Evolutionary conservation across 2,888 invertebrate genomes (phyloP), one percentile per base, ranked within the genome.

Genomic region (Apotomis turbidana): DNA sequence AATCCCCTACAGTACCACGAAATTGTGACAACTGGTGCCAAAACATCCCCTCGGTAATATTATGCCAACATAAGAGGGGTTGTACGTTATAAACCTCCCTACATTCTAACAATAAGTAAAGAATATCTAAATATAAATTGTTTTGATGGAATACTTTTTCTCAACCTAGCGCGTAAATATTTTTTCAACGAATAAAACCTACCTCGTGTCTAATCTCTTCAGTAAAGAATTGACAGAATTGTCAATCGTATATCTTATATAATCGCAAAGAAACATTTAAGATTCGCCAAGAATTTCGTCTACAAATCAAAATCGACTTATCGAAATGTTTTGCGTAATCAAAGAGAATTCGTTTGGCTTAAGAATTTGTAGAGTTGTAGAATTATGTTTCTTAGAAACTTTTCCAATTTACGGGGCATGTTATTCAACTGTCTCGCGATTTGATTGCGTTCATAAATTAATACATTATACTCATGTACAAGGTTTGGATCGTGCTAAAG

Each of bases 301-400:
- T 0, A 70, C 8, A 15, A 51, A 9, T 52, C 51, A 44, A 13
- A 51, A 64, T 70, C 15, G 63, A 70, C 70, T 41, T 13, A 44
- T 64, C 51, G 58, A 70, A 63, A 10, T 51, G 63, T 8, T 44
- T 27, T n/a, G 52, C 36, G 70, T 64, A 64, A 54, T 64, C 70
- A 58, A 70, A 70, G 27, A 58, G 58, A 70, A 44, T 70, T 64
- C 51, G 63, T 58, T 70, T 44, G 52, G 58, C 59, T 70, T 54
- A 59, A 70, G 52, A 46, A 52, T 70, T 64, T 59, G 27, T 27
- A 52, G 51, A 12, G 27, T 36, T 70, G 63, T 38, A 36, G 59
- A 70, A 46, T 64, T 64, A 69, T 62, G 52, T 64, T 59, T 54
- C 70, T 59, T 64, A 46, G 44, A 8, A 70, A 70, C 59, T 70